Evolutionary conservation across 2,797 vertebrate genomes (phyloP), one percentile per base, ranked within the genome.

Genomic region (Mus minutoides): DNA sequence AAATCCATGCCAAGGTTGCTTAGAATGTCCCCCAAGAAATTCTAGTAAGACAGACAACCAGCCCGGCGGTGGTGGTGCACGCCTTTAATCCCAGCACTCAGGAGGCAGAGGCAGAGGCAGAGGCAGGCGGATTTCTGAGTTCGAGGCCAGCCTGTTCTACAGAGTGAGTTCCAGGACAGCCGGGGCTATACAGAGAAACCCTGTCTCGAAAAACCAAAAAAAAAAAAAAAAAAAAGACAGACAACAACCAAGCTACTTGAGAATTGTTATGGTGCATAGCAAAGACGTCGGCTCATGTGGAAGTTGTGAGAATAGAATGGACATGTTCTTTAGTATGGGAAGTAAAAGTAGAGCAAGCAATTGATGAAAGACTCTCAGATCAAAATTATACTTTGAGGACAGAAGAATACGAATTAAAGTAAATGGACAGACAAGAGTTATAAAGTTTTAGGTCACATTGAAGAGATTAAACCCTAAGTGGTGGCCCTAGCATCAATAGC

Each of bases 321-420:
- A 13, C 40, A 92, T 43, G 7, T 89, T 37, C n/a, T 71, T 37
- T 71, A 71, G n/a, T 71, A 13, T 73, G 9, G 84, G 73, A 73
- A 91, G 43, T 60, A 73, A 29, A 60, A 78, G 58, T 49, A 89
- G 73, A 77, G 91, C 58, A 54, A 77, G 17, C 31, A 37, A 67
- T 67, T 82, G 60, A 12, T 89, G n/a, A 87, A 79, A 83, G 17
- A 14, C 91, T 96, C 78, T 24, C 16, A 94, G 21, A 52, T 92
- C 21, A 67, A 60, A 94, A 82, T 29, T 77, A 24, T 83, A 85
- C 16, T 73, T 19, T 6, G 31, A 64, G 34, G 64, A 78, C 34
- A 56, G 37, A 82, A 58, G 3, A 80, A 40, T 73, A 88, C 22
- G 13, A 88, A 86, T 69, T 80, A 85, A 94, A 90, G 86, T 64